Conservation (phyloP, 2,888 invertebrate genomes). For the Eulithis testata region DNA sequence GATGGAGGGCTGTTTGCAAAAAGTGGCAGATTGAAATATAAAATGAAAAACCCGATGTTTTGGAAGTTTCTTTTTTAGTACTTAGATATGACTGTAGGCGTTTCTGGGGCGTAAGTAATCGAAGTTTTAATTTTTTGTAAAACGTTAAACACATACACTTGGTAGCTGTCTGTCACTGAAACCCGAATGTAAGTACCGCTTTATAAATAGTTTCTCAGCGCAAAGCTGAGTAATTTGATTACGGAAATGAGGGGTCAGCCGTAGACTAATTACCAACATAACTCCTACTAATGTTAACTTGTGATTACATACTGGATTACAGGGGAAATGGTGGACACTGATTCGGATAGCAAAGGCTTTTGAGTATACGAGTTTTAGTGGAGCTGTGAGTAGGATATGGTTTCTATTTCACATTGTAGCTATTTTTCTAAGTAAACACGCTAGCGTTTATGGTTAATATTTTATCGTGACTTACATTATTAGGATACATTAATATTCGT, state of each 20-base stretch:
- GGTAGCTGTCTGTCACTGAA: too few species aligned
- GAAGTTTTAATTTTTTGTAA: too few species aligned
- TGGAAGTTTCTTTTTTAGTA: too few species aligned
- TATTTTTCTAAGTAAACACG: background rate
- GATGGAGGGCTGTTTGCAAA: background rate
- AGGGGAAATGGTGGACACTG: slow-evolving; percentile 12
- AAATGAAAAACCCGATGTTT: too few species aligned
- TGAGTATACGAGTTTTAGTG: background rate
- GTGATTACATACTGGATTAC: slow-evolving; percentile 31
- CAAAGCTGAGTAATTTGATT: slow-evolving; percentile 40
- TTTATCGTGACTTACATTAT: too few species aligned
- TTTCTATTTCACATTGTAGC: background rate
- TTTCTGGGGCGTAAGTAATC: too few species aligned
- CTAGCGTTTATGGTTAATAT: too few species aligned
- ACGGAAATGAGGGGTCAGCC: slow-evolving; percentile 36
- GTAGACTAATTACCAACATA: slow-evolving; percentile 42
- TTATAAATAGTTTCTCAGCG: slow-evolving; percentile 8
- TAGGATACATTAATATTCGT: too few species aligned
- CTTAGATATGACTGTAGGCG: too few species aligned
- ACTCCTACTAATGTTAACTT: slow-evolving; percentile 41
- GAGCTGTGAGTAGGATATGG: background rate
- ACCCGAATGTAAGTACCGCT: slow-evolving; percentile 2
- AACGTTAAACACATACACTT: too few species aligned
- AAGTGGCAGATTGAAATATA: background rate
- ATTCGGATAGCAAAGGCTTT: slow-evolving; percentile 20